Base-by-base conservation (phyloP, 2,888 invertebrate species). In the Polietes domitor region DNA sequence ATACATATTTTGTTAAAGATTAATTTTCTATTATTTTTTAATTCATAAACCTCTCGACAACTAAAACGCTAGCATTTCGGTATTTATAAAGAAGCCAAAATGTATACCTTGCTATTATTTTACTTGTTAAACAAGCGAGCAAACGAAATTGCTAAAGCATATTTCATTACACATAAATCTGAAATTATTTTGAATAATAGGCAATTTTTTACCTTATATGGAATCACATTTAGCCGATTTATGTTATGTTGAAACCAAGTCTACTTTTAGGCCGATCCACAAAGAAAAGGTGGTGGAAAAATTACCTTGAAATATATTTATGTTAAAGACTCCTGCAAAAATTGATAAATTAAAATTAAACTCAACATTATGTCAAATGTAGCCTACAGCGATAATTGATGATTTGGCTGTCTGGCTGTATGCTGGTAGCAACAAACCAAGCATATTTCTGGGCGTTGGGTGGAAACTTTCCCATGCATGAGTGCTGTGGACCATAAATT, bases 81-180 rank as follows among this genome's bases (percentile, higher is more conserved):
- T n/a, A n/a, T n/a, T n/a, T n/a, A n/a, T n/a, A n/a, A n/a, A n/a
- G n/a, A n/a, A n/a, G n/a, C n/a, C n/a, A n/a, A n/a, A n/a, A n/a
- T n/a, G n/a, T n/a, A n/a, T 47, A 47, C 43, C 6, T 10, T 47
- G 3, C 15, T 47, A 47, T 5, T 47, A 47, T 47, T 47, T 47
- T 37, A 19, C 17, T 37, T 9, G 6, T 37, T 19, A 37, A 37
- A n/a, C 61, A 26, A 47, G n/a, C n/a, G 55, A 55, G 24, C 61
- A 32, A 65, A 65, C 41, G 19, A 65, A 43, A 53, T 53, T 53
- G 10, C 9, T 65, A 41, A 65, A 41, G 65, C 41, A 65, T 65
- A 65, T 65, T 65, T 65, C 41, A 65, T 65, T 65, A 65, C 41
- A 65, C 41, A 12, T 17, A 65, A 65, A 65, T 28, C n/a, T 28